Base-by-base conservation (phyloP, 2,797 vertebrate species). In the Melanotaenia nigrans region DNA sequence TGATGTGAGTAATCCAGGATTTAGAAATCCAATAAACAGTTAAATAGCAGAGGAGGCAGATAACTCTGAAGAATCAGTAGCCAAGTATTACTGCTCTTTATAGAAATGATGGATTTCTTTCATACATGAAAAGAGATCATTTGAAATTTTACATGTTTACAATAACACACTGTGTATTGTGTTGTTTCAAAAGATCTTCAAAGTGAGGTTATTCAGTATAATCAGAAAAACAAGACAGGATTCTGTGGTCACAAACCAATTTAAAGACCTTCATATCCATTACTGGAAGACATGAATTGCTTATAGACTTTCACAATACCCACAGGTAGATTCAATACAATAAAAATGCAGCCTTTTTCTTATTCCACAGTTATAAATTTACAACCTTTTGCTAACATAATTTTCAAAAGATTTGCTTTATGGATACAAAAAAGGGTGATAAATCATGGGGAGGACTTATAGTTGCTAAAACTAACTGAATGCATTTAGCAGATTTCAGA, bases 11-110 rank as follows among this genome's bases (percentile, higher is more conserved):
- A 60, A 57, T 70, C 67, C 69, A 68, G 75, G 62, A 42, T 56
- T 25, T 32, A 61, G 66, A 67, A 67, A 68, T 67, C 78, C 76
- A 89, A 87, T 81, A 83, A 82, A 85, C 63, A 69, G 56, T 33
- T 73, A 88, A 76, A 67, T 79, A 64, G 63, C 40, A 71, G 67
- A 60, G 70, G 67, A 78, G 65, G 72, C 61, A 75, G 61, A 25
- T 47, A 20, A 47, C 42, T 3, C 45, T 47, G 45, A 5, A 47
- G 1, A 47, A 40, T 40, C 12, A 40, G 38, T 2, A 14, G 13
- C 13, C 3, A 40, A 40, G 38, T 40, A 40, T 14, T 14, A 14
- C 13, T 40, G 12, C 38, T 40, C 13, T 40, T 14, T 24, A 53
- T 24, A 11, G 22, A 9, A 4, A 53, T 57, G 3, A 62, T 28